These are phyloP conservation scores for Anisognathus igniventris DNA, from an alignment of 2,797 vertebrate species.

Conservation along the genomic window DNA sequence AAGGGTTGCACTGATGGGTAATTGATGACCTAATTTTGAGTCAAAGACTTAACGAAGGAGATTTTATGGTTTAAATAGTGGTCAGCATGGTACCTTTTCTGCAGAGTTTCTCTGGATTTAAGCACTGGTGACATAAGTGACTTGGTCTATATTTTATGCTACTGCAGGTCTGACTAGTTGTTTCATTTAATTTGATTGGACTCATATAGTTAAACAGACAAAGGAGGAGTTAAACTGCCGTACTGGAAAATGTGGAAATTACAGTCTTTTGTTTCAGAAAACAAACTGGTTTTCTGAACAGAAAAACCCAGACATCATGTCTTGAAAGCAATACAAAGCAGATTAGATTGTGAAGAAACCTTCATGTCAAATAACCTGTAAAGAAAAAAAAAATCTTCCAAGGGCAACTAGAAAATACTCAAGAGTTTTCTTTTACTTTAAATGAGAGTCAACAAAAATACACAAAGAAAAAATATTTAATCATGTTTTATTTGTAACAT, in stretches of 20 bases:
- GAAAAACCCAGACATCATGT: conserved; percentile 15
- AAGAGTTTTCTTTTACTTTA: conserved; percentile 6
- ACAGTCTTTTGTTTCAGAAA: conserved; percentile 64
- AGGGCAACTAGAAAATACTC: conserved; percentile 13
- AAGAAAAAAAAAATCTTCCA: conserved; percentile 19
- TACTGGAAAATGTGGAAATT: conserved; percentile 53
- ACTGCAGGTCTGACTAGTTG: background rate
- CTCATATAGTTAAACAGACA: background rate
- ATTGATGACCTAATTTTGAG: background rate
- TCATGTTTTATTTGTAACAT: background rate
- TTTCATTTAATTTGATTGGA: conserved; percentile 34
- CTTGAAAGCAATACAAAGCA: conserved; percentile 54
- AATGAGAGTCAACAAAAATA: background rate
- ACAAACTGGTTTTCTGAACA: conserved; percentile 53
- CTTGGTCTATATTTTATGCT: background rate
- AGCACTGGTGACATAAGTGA: background rate
- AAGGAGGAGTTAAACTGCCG: conserved; percentile 28
- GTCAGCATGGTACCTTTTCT: background rate
- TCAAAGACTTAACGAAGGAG: background rate
- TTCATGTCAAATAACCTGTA: conserved; percentile 24
- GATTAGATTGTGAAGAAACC: conserved; percentile 20
- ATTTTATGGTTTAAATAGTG: background rate
- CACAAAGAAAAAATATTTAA: background rate
- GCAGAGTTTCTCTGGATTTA: background rate
- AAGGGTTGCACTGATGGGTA: background rate